phyloP scores from a whole-genome alignment of 2,888 invertebrate genomes.

The Drosophila meridiana region DNA sequence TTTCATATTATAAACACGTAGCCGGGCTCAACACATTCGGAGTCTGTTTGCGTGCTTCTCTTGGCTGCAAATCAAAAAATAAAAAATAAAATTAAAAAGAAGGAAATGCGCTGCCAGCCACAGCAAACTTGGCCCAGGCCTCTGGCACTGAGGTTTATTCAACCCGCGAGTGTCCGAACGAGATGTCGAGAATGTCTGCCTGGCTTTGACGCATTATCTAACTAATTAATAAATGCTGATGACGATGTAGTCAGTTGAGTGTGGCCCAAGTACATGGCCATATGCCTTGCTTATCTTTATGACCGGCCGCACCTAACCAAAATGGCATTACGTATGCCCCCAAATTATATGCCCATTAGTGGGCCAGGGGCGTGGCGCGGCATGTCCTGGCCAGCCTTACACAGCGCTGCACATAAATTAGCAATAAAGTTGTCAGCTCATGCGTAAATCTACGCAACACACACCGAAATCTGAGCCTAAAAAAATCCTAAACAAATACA shows the following conservation, averaged over 20 bases:
- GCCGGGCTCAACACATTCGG: slow-evolving; percentile 54
- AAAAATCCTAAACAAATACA: slow-evolving; percentile 61
- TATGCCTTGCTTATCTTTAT: slow-evolving; percentile 29
- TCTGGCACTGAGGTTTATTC: slow-evolving; percentile 36
- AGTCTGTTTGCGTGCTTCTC: slow-evolving; percentile 38
- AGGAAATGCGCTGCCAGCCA: slow-evolving; percentile 46
- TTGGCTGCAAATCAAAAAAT: slow-evolving; percentile 57
- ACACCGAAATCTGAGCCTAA: slow-evolving; percentile 14
- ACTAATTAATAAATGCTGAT: slow-evolving; percentile 62
- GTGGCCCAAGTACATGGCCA: neutral
- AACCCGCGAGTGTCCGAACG: slow-evolving; percentile 30
- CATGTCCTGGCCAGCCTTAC: slow-evolving; percentile 18
- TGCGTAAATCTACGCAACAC: slow-evolving; percentile 57
- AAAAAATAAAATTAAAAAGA: neutral
- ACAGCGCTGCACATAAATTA: slow-evolving; percentile 60
- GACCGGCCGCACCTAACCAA: slow-evolving; percentile 33
- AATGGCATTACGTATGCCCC: slow-evolving; percentile 28
- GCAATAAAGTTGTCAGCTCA: slow-evolving; percentile 71
- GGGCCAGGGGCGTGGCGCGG: slow-evolving; percentile 34
- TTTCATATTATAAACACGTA: slow-evolving; percentile 69
- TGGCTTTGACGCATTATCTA: slow-evolving; percentile 38
- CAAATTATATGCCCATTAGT: slow-evolving; percentile 36
- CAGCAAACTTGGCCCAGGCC: slow-evolving; percentile 10
- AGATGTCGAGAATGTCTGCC: slow-evolving; percentile 21
- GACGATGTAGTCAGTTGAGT: slow-evolving; percentile 22